Conservation (phyloP, 2,888 invertebrate genomes). For the Cosmia pyralina region DNA sequence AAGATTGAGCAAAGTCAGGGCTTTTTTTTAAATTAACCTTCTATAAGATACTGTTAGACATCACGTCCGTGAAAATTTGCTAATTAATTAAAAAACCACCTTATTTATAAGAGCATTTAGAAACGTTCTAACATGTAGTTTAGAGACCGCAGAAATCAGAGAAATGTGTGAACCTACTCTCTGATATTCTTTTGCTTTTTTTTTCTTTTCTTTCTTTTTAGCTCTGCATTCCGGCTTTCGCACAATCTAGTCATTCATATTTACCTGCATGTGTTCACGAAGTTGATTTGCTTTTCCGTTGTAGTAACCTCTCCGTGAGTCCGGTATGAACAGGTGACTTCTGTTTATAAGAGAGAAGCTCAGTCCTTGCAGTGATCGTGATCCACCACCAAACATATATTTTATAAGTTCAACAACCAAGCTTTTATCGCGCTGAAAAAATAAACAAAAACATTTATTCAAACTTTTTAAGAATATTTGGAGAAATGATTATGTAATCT, state of each 20-base stretch:
- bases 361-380: conserved; percentile 86
- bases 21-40: not conserved
- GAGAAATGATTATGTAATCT: not conserved
- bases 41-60: not conserved
- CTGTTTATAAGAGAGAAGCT: conserved; percentile 83
- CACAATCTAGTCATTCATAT: not conserved
- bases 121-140: not conserved
- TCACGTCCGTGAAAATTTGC: not conserved
- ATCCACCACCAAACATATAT: conserved; percentile 74
- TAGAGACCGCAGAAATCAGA: not conserved
- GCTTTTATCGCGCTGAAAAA: conserved; percentile 79
- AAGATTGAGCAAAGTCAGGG: not conserved
- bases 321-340: conserved; percentile 82
- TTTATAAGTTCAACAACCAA: conserved; percentile 78
- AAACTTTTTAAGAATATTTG: not conserved
- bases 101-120: not conserved
- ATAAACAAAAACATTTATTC: not conserved
- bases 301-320: conserved; percentile 72
- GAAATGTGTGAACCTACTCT: not conserved
- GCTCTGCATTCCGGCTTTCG: no score
- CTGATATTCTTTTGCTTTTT: not conserved
- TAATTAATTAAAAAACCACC: not conserved
- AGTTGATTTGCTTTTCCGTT: conserved; percentile 73
- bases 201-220: no score
- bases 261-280: conserved; percentile 81